phyloP scores from a whole-genome alignment of 1,140 invertebrate species.

The Pogonomyrmex barbatus region DNA sequence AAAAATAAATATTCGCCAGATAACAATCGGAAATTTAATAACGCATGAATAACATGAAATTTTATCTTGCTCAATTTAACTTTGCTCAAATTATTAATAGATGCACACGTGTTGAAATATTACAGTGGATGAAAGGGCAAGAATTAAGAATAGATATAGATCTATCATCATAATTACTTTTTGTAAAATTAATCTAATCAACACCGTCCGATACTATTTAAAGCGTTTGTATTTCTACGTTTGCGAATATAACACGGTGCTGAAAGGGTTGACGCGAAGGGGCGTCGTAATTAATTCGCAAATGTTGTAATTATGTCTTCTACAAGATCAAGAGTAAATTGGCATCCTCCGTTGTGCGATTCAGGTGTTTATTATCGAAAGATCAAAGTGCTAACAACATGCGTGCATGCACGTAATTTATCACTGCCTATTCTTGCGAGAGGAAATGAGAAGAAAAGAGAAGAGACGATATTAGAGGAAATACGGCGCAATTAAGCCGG shows the following conservation, averaged over 20 bases:
- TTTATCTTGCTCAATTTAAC: neutral
- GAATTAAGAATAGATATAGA: neutral
- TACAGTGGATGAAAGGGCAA: neutral
- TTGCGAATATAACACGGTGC: conserved; percentile 3
- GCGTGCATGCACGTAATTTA: neutral
- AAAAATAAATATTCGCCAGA: neutral
- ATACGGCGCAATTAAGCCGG: conserved; percentile 3
- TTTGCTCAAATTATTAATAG: neutral
- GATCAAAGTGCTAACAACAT: conserved; percentile 42
- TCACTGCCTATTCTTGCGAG: neutral
- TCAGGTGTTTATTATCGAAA: conserved; percentile 43
- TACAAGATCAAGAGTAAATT: conserved; percentile 33
- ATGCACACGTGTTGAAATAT: neutral
- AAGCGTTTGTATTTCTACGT: conserved; percentile 24
- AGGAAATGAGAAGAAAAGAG: neutral
- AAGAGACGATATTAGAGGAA: neutral
- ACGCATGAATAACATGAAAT: neutral
- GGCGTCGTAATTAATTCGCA: neutral
- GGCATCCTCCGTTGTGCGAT: neutral
- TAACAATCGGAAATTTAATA: conserved; percentile 14
- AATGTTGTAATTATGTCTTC: neutral
- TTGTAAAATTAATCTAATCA: conserved; percentile 11
- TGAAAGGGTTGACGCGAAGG: neutral
- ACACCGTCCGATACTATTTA: neutral
- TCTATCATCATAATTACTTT: neutral